Percentiles rank a stretch among this genome's conserved stretches.
phyloP scores from a whole-genome alignment of 2,888 invertebrate genomes.

The Troides helena region DNA sequence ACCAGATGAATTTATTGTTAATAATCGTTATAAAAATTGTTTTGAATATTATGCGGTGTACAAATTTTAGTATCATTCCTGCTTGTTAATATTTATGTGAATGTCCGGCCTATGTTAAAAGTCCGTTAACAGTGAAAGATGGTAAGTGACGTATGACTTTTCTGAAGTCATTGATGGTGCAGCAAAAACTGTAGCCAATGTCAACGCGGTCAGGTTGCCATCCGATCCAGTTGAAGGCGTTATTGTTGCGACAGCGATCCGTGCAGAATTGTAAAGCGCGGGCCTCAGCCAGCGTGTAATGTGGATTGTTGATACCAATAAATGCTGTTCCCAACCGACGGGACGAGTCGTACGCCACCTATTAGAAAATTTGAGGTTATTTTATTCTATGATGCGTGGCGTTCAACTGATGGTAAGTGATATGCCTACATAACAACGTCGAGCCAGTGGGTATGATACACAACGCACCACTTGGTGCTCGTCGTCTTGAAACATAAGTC shows the following conservation, averaged over 20 bases:
- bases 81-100: not conserved
- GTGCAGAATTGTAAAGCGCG: constrained; percentile 72
- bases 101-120: constrained; percentile 45
- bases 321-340: constrained; percentile 78
- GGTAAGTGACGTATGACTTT: constrained; percentile 77
- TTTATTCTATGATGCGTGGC: too few relatives aligned
- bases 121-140: constrained; percentile 64
- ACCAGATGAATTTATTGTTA: not conserved
- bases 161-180: constrained; percentile 79
- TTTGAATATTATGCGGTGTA: not conserved
- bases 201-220: constrained; percentile 76
- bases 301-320: constrained; percentile 83
- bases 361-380: not conserved
- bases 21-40: not conserved
- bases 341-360: constrained; percentile 76
- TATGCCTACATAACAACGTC: too few relatives aligned
- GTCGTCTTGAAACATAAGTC: too few relatives aligned
- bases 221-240: constrained; percentile 79
- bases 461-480: too few relatives aligned
- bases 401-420: too few relatives aligned
- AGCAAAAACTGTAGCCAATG: constrained; percentile 82
- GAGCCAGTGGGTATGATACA: too few relatives aligned
- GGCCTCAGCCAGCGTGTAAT: constrained; percentile 63
- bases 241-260: constrained; percentile 77
- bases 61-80: not conserved